phyloP scores from a whole-genome alignment of 2,888 invertebrate genomes.

The Lumbricus terrestris region DNA sequence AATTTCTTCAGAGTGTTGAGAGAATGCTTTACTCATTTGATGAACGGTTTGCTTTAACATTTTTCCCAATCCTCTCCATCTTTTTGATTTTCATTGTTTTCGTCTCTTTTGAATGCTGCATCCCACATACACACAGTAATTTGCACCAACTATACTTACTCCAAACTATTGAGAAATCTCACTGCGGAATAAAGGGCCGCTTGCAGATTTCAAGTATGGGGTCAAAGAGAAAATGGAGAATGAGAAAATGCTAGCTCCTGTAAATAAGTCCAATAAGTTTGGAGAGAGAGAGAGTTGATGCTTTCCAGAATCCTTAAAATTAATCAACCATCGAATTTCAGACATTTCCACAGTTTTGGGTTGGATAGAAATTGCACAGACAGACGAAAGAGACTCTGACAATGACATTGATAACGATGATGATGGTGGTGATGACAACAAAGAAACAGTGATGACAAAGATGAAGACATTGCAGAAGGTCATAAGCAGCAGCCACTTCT shows the following conservation, averaged over 20 bases:
- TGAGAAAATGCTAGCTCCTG: background rate
- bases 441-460: background rate
- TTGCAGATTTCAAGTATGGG: background rate
- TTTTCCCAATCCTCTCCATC: background rate
- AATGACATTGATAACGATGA: background rate
- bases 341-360: background rate
- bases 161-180: background rate
- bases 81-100: background rate
- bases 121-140: background rate
- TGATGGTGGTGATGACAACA: background rate
- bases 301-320: background rate
- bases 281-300: background rate
- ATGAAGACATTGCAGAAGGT: background rate
- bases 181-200: background rate
- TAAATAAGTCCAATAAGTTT: background rate
- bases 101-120: background rate
- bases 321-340: background rate
- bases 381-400: background rate
- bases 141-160: background rate
- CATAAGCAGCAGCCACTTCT: background rate
- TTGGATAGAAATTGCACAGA: background rate
- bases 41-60: background rate
- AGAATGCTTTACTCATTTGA: background rate
- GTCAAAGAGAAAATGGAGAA: background rate
- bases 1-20: background rate